phyloP scores from a whole-genome alignment of 2,113 vertebrate genomes.

The Narcine bancroftii region DNA sequence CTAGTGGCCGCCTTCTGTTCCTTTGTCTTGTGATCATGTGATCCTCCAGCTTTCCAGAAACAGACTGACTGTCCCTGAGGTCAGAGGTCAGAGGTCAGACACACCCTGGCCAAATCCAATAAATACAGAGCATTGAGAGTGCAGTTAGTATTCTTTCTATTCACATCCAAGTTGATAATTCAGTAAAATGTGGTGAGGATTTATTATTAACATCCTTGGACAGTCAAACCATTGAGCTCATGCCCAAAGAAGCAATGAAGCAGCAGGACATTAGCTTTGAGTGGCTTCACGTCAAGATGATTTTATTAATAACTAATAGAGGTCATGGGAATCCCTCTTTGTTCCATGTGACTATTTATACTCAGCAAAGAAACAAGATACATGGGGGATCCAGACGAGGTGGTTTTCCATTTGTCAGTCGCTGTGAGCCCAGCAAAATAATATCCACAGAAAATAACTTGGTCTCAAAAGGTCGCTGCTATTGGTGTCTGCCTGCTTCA shows the following conservation, averaged over 20 bases:
- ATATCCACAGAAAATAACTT: not conserved
- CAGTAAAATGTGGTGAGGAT: not conserved
- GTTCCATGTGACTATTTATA: not conserved
- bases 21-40: too few relatives aligned
- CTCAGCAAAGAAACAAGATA: not conserved
- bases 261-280: not conserved
- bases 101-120: not conserved
- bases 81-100: not conserved
- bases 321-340: not conserved
- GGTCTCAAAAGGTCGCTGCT: not conserved
- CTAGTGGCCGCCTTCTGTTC: too few relatives aligned
- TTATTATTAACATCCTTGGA: not conserved
- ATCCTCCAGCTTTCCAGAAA: not conserved
- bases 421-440: not conserved
- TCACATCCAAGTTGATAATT: not conserved
- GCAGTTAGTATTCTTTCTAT: not conserved
- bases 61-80: not conserved
- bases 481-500: not conserved
- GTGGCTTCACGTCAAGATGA: not conserved
- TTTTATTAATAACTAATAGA: constrained; percentile 5
- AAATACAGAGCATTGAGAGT: not conserved
- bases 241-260: not conserved
- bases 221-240: not conserved
- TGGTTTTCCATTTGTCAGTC: not conserved
- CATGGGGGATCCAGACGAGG: not conserved